Conservation (phyloP, 2,797 vertebrate species). For the Phataginus tetradactyla region DNA sequence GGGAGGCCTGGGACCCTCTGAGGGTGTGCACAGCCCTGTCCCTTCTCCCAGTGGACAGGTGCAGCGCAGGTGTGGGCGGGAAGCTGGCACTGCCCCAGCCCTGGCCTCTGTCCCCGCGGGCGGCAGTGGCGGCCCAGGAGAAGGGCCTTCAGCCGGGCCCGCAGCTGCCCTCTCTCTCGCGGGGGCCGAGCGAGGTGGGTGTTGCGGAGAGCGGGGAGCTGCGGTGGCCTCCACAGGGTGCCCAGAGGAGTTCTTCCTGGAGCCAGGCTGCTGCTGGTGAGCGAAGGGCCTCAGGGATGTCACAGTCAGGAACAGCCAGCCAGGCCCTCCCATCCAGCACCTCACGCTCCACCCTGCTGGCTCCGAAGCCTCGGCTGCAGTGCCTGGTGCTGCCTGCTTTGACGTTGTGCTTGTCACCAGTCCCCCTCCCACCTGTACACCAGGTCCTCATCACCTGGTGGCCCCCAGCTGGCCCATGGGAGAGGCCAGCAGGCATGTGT, state of each 20-base stretch:
- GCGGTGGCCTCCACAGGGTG: slow-evolving; percentile 26
- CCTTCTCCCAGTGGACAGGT: neutral
- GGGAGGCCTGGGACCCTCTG: neutral
- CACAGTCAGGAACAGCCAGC: no score
- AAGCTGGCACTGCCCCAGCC: neutral
- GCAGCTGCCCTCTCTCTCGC: slow-evolving; percentile 50
- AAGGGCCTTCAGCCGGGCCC: slow-evolving; percentile 44
- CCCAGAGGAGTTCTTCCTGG: neutral
- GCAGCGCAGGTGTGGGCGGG: neutral
- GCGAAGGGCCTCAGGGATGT: neutral
- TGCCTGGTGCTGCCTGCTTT: neutral
- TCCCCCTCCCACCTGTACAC: no score
- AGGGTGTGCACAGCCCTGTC: no score
- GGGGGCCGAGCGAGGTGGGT: slow-evolving; percentile 19
- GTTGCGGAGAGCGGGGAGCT: slow-evolving; percentile 61
- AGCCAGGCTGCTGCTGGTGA: slow-evolving; percentile 45
- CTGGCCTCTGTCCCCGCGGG: neutral
- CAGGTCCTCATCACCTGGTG: neutral
- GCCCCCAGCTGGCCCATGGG: neutral
- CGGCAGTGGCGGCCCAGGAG: neutral
- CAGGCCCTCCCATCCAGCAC: no score
- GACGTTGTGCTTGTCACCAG: neutral
- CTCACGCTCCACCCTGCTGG: fast-evolving
- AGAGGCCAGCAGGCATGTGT: no score
- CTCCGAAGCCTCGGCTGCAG: neutral